These are phyloP conservation scores for Pangasius larnaudii DNA, from an alignment of 2,797 vertebrate species.

Conservation along the genomic window DNA sequence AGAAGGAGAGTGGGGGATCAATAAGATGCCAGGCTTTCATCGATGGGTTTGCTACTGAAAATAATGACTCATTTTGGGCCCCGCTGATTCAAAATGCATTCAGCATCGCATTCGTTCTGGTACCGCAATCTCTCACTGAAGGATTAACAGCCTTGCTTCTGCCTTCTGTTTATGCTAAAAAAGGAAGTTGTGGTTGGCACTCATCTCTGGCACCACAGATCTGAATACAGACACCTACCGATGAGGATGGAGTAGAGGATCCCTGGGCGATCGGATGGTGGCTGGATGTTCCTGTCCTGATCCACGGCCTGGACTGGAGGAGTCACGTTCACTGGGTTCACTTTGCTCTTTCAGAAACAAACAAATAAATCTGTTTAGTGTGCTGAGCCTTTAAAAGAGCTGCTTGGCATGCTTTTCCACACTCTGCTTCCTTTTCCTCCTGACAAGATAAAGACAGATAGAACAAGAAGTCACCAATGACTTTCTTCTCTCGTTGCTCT, in stretches of 20 bases:
- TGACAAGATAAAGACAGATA: conserved; percentile 4
- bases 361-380: conserved; percentile 20
- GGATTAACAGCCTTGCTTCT: conserved; percentile 3
- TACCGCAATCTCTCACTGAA: conserved; percentile 21
- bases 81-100: conserved; percentile 20
- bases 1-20: not conserved
- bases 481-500: conserved; percentile 25
- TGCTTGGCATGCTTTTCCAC: not conserved
- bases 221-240: conserved; percentile 76
- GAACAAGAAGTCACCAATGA: conserved; percentile 26
- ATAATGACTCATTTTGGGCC: conserved; percentile 26
- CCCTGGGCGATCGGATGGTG: conserved; percentile 88
- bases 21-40: conserved; percentile 33
- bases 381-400: not conserved
- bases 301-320: conserved; percentile 93
- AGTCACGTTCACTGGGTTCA: conserved; percentile 92
- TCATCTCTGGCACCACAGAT: not conserved
- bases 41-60: not conserved
- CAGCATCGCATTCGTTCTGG: conserved; percentile 8
- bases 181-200: not conserved
- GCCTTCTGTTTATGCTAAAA: not conserved
- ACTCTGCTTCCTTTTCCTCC: not conserved
- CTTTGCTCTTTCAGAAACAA: conserved; percentile 77
- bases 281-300: conserved; percentile 94
- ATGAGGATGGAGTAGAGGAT: conserved; percentile 94